Evolutionary conservation across 2,888 invertebrate genomes (phyloP).

Genomic region (Portevinia maculata): DNA sequence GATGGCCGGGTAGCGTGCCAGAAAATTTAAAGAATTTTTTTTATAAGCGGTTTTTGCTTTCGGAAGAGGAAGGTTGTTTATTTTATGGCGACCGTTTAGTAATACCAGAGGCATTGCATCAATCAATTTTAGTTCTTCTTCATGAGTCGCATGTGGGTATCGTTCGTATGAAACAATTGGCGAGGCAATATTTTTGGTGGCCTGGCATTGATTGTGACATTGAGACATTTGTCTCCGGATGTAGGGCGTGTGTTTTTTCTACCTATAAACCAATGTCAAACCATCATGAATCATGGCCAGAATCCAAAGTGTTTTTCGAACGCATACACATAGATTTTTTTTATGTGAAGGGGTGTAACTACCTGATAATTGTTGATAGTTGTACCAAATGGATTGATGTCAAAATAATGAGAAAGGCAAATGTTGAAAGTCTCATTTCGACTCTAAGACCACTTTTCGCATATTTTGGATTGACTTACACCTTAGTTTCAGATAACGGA

Average conservation of each 20-base stretch:
- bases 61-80: no score
- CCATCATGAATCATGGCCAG: neutral
- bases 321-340: no score
- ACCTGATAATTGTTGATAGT: no score
- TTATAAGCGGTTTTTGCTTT: neutral
- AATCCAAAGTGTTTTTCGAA: no score
- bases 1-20: neutral
- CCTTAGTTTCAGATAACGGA: neutral
- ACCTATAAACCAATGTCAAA: neutral
- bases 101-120: neutral
- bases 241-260: neutral
- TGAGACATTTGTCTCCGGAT: neutral
- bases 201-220: constrained; percentile 3
- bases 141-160: constrained; percentile 16
- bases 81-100: constrained; percentile 17
- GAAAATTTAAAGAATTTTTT: neutral
- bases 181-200: constrained; percentile 12
- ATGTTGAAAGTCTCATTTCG: neutral
- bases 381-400: no score
- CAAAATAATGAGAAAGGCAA: neutral
- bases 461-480: neutral
- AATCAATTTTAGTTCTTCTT: neutral
- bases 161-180: constrained; percentile 12
- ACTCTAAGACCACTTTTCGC: neutral
- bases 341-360: no score